phyloP scores from a whole-genome alignment of 2,797 vertebrate genomes.

The Pygocentrus nattereri region DNA sequence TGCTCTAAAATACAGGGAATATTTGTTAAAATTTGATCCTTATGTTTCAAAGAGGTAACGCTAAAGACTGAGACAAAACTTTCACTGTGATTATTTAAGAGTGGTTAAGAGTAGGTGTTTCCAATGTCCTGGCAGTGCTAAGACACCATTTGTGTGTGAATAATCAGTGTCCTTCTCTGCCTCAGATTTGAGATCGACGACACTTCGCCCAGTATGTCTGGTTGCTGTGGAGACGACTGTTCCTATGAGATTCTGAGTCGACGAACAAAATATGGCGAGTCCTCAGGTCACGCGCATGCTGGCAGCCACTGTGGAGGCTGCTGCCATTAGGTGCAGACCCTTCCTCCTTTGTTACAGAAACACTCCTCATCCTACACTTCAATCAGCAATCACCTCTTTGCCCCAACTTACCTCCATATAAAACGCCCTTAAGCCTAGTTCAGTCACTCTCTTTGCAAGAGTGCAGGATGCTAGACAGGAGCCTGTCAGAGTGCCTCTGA shows the following conservation, averaged over 20 bases:
- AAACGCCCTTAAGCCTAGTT: conserved; percentile 39
- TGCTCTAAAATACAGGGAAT: too few species aligned
- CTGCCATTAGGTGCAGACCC: conserved; percentile 83
- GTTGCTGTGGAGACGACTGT: conserved; percentile 92
- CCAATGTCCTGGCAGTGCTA: neutral
- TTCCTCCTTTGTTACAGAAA: conserved; percentile 40
- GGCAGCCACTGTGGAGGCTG: conserved; percentile 90
- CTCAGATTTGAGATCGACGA: conserved; percentile 92
- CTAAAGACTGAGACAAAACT: too few species aligned
- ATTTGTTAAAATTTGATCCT: too few species aligned
- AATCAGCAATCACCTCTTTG: conserved; percentile 32
- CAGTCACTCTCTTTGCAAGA: conserved; percentile 26
- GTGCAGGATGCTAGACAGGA: neutral
- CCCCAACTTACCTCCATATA: conserved; percentile 25
- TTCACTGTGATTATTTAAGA: neutral
- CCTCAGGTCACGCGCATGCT: conserved; percentile 83
- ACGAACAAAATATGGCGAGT: conserved; percentile 90
- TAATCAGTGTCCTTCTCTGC: neutral
- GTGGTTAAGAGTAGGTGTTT: neutral
- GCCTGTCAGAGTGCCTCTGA: neutral
- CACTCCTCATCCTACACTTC: conserved; percentile 44
- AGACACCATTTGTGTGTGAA: conserved; percentile 1
- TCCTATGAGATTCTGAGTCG: conserved; percentile 95
- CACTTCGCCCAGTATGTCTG: conserved; percentile 91
- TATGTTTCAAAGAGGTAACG: too few species aligned